Evolutionary conservation across 2,113 vertebrate genomes (phyloP), one percentile per base, ranked within the genome.

Genomic region (Grus americana): DNA sequence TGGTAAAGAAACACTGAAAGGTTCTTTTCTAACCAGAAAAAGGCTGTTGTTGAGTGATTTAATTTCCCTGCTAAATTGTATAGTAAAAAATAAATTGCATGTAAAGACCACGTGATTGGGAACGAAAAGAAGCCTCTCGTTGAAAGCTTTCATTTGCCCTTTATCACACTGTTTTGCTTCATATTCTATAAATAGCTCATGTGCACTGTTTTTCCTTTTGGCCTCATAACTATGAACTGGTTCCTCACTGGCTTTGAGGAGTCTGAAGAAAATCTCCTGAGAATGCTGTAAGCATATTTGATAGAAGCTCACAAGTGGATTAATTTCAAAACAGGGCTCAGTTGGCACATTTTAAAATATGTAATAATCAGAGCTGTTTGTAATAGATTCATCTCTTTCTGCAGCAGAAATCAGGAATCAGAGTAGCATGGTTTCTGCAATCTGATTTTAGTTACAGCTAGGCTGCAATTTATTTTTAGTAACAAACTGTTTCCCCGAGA

Each of bases 401-500:
- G 94, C 79, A 84, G 74, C n/a, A 94, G 80, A 97, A 95, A 96
- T 88, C 88, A 86, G 87, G 75, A 88, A 81, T 76, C 75, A 10
- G 85, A 86, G 92, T 88, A 76, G 91, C 84, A 96, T 62, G 75
- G 74, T 93, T 97, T 95, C 92, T 96, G 92, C 91, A 94, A 91
- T 97, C 94, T 94, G 90, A 93, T 94, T 97, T 97, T 96, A 97
- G 97, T 97, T 98, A 97, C 97, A 97, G 95, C 98, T 97, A 88
- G 95, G 94, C 61, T 92, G 92, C 81, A 36, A 50, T 93, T 95
- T 98, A 98, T 98, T 98, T 98, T 98, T 98, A 98, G 98, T 73
- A 97, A 96, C 96, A 98, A 97, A 98, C 97, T 98, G 92, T 97
- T 97, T 98, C 94, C 95, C 95, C 3, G 23, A 97, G 96, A 98